Conservation (phyloP, 2,113 vertebrate species). For the Conger conger region DNA sequence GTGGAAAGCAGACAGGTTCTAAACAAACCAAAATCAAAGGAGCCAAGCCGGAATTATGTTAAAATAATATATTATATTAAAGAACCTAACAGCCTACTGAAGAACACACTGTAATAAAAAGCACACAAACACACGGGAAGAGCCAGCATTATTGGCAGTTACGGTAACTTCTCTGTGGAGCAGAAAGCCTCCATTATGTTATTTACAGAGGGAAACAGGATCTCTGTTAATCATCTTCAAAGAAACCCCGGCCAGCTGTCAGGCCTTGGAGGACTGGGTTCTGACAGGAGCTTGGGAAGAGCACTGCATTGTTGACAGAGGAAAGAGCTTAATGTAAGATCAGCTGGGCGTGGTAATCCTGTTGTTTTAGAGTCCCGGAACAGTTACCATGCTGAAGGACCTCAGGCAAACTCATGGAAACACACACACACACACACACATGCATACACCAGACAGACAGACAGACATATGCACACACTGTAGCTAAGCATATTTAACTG, state of each 20-base stretch:
- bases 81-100: too few species aligned
- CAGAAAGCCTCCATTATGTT: slow-evolving; percentile 25
- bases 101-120: too few species aligned
- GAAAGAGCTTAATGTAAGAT: slow-evolving; percentile 39
- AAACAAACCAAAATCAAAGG: too few species aligned
- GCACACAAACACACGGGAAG: too few species aligned
- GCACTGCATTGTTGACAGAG: slow-evolving; percentile 34
- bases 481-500: slow-evolving; percentile 2
- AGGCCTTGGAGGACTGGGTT: slow-evolving; percentile 22
- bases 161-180: neutral
- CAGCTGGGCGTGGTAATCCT: slow-evolving; percentile 43
- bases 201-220: slow-evolving; percentile 42
- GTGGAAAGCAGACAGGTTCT: too few species aligned
- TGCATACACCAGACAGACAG: slow-evolving; percentile 22
- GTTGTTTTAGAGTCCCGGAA: slow-evolving; percentile 32
- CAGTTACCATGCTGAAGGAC: slow-evolving; percentile 12
- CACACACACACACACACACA: neutral
- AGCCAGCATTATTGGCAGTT: neutral
- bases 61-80: too few species aligned
- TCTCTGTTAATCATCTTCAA: slow-evolving; percentile 42
- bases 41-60: too few species aligned
- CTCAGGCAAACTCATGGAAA: neutral
- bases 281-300: slow-evolving; percentile 26
- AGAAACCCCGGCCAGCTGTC: slow-evolving; percentile 52
- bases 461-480: neutral